phyloP scores from a whole-genome alignment of 2,888 invertebrate genomes.

The Unio pictorum region DNA sequence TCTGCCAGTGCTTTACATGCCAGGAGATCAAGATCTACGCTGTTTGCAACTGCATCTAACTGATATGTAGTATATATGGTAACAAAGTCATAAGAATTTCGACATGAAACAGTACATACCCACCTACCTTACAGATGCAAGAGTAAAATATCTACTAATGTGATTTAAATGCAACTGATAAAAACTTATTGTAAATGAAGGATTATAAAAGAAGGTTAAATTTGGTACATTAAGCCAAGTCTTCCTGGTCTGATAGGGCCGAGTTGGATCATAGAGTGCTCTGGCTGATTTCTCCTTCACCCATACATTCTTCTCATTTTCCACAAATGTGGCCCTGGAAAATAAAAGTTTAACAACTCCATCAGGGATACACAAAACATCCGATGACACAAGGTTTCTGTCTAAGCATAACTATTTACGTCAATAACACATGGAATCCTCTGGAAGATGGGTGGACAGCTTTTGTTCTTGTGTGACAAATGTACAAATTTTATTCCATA shows the following conservation, averaged over 20 bases:
- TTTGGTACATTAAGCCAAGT: conserved; percentile 39
- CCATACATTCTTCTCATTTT: conserved; percentile 58
- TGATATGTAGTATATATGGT: too few relatives aligned
- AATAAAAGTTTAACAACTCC: conserved; percentile 2
- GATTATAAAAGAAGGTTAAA: neutral
- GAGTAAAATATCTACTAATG: neutral
- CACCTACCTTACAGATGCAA: neutral
- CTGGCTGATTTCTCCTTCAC: conserved; percentile 58
- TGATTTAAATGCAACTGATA: too few relatives aligned
- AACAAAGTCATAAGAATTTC: neutral
- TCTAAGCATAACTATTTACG: too few relatives aligned
- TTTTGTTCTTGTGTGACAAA: too few relatives aligned
- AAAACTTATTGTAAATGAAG: neutral
- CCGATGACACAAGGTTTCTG: too few relatives aligned
- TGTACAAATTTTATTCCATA: too few relatives aligned
- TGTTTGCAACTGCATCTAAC: too few relatives aligned
- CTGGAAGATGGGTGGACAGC: too few relatives aligned
- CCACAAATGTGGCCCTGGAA: conserved; percentile 58
- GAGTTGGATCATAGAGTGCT: conserved; percentile 46
- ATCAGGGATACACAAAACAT: too few relatives aligned
- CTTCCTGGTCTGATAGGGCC: conserved; percentile 36
- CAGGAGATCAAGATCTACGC: too few relatives aligned
- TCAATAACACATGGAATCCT: too few relatives aligned
- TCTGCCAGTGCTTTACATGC: too few relatives aligned
- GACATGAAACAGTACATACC: neutral